Evolutionary conservation across 2,797 vertebrate genomes (phyloP).

Genomic region (Propithecus deckenii): DNA sequence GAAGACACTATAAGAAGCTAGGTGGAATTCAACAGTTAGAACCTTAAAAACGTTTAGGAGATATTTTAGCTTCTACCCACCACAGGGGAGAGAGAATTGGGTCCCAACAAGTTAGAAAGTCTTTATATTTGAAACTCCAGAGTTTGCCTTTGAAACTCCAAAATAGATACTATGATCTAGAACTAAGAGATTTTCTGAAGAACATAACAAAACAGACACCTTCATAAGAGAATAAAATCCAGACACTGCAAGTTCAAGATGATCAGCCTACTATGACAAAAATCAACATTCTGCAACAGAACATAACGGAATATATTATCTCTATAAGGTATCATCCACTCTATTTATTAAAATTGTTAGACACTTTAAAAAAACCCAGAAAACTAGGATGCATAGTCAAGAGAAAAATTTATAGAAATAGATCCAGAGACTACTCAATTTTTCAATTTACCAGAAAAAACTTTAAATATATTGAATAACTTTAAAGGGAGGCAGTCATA

Average conservation of each 20-base stretch:
- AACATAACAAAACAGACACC: background rate
- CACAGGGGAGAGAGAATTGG: background rate
- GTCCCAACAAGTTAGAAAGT: background rate
- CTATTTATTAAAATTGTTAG: background rate
- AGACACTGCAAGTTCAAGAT: background rate
- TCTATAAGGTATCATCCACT: background rate
- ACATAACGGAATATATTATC: background rate
- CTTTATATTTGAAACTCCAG: background rate
- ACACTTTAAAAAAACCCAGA: background rate
- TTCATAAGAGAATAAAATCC: background rate
- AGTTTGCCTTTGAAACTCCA: background rate
- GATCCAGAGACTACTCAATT: background rate
- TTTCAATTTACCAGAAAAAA: too few species aligned
- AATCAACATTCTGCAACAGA: background rate
- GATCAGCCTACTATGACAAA: background rate
- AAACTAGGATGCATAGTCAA: background rate
- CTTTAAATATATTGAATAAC: too few species aligned
- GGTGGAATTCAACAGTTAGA: background rate
- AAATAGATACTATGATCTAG: background rate
- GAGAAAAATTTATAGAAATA: background rate
- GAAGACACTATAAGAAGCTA: background rate
- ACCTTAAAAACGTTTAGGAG: background rate
- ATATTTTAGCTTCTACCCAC: background rate
- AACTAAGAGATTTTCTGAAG: background rate
- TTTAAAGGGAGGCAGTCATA: too few species aligned